Percentiles rank a stretch among this genome's conserved stretches.
phyloP scores from a whole-genome alignment of 2,797 vertebrate genomes.

The Gymnothorax reevesii region DNA sequence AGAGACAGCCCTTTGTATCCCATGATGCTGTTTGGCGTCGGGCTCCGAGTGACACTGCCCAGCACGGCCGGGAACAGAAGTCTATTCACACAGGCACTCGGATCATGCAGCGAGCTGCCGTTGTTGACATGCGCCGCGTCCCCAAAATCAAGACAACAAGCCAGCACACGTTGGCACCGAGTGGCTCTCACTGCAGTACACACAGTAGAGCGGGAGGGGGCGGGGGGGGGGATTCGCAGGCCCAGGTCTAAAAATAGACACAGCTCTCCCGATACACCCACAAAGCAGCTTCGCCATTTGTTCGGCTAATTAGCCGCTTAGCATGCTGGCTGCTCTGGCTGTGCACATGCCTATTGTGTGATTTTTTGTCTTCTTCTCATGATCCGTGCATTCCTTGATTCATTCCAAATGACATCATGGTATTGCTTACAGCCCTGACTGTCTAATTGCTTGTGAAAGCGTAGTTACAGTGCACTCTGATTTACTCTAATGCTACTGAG shows the following conservation, averaged over 20 bases:
- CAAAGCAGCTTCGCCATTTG: background rate
- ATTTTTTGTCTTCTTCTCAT: background rate
- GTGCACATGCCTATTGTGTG: background rate
- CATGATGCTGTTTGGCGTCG: constrained; percentile 7
- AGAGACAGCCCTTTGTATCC: constrained; percentile 49
- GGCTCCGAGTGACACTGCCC: constrained; percentile 32
- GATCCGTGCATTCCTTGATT: background rate
- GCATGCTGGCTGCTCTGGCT: background rate
- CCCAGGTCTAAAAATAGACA: constrained; percentile 6
- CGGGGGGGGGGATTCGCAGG: background rate
- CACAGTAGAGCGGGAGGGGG: background rate
- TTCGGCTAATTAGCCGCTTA: background rate
- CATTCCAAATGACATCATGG: background rate
- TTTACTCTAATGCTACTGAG: background rate
- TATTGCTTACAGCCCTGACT: background rate
- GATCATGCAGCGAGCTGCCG: constrained; percentile 46
- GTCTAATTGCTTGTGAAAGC: background rate
- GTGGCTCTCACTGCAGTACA: background rate
- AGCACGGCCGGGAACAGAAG: constrained; percentile 57
- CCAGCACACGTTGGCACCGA: constrained; percentile 45
- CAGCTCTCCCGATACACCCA: background rate
- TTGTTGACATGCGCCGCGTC: constrained; percentile 8
- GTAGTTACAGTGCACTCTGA: background rate
- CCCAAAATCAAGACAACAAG: constrained; percentile 41
- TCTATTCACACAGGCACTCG: constrained; percentile 63